A percentile compares a stretch with the other conserved stretches of the same genome.
Conservation (phyloP, 2,797 vertebrate species). For the Hoplostethus atlanticus region DNA sequence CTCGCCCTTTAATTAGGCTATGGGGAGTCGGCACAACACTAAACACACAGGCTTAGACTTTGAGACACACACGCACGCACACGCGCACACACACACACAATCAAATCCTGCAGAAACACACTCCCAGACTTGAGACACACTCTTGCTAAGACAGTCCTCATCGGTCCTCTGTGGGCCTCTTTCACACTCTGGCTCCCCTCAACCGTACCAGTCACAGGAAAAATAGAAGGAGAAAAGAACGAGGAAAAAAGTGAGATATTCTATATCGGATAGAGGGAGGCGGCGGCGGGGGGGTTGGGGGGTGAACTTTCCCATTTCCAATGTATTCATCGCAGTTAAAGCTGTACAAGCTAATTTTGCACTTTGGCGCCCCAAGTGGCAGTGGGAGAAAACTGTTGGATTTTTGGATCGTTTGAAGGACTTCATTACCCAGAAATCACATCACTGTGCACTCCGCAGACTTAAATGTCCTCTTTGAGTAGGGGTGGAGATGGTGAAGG, state of each 20-base stretch:
- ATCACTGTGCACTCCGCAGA: conserved; percentile 34
- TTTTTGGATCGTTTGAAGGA: conserved; percentile 38
- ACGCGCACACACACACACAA: conserved; percentile 34
- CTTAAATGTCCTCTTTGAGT: neutral
- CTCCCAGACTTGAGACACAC: conserved; percentile 60
- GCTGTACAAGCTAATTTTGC: conserved; percentile 40
- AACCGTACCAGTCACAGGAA: conserved; percentile 78
- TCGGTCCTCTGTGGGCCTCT: conserved; percentile 81
- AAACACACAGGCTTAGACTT: conserved; percentile 71
- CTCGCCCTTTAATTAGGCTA: conserved; percentile 88
- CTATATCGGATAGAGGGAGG: conserved; percentile 47
- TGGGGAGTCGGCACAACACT: conserved; percentile 80
- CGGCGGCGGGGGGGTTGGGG: conserved; percentile 33
- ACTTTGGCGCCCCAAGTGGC: conserved; percentile 53
- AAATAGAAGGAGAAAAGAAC: conserved; percentile 32
- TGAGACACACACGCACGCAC: conserved; percentile 48
- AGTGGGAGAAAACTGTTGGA: conserved; percentile 46
- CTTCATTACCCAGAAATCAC: conserved; percentile 32
- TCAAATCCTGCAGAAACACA: conserved; percentile 52
- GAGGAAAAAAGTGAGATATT: conserved; percentile 51
- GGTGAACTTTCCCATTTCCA: conserved; percentile 58
- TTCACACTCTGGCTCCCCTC: conserved; percentile 81
- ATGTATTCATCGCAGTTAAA: conserved; percentile 60
- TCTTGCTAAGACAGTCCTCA: conserved; percentile 73
- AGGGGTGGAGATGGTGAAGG: conserved; percentile 22